phyloP scores from a whole-genome alignment of 2,888 invertebrate genomes.

The Ochropacha duplaris region DNA sequence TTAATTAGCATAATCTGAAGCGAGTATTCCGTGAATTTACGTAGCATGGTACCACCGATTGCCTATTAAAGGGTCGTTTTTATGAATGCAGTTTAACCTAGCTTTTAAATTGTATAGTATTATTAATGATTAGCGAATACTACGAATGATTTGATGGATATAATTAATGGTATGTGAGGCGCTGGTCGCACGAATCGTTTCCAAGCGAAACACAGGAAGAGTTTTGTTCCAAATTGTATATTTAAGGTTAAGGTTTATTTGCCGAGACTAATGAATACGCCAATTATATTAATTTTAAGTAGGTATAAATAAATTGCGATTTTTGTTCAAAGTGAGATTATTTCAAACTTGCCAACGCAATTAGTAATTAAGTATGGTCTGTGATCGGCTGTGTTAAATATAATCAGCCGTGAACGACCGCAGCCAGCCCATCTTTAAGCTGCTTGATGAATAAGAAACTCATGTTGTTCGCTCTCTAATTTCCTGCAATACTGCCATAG shows the following conservation, averaged over 20 bases:
- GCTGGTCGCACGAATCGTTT: conserved; percentile 63
- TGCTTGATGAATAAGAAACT: conserved; percentile 68
- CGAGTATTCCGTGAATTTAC: conserved; percentile 15
- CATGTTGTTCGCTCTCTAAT: conserved; percentile 68
- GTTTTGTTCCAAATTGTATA: conserved; percentile 33
- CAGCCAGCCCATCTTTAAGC: conserved; percentile 55
- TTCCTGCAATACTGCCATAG: conserved; percentile 74
- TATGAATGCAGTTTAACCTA: conserved; percentile 31
- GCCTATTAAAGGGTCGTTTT: conserved; percentile 31
- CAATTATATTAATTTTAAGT: conserved; percentile 5
- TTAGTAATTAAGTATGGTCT: not conserved
- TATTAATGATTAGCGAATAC: conserved; percentile 21
- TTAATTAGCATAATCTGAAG: not conserved
- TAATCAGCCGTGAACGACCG: conserved; percentile 31
- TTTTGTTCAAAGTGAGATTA: not conserved
- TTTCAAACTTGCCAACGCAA: conserved; percentile 40
- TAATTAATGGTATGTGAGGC: conserved; percentile 37
- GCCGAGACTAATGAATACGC: conserved; percentile 12
- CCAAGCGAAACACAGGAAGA: conserved; percentile 31
- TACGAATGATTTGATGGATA: conserved; percentile 20
- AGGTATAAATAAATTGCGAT: conserved; percentile 3
- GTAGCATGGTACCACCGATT: conserved; percentile 28
- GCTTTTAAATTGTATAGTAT: conserved; percentile 20
- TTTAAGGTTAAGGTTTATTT: conserved; percentile 14
- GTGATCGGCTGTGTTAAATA: conserved; percentile 18